Percentiles rank a stretch among this genome's conserved stretches.
phyloP scores from a whole-genome alignment of 2,888 invertebrate species.

The Cheilosia urbana region DNA sequence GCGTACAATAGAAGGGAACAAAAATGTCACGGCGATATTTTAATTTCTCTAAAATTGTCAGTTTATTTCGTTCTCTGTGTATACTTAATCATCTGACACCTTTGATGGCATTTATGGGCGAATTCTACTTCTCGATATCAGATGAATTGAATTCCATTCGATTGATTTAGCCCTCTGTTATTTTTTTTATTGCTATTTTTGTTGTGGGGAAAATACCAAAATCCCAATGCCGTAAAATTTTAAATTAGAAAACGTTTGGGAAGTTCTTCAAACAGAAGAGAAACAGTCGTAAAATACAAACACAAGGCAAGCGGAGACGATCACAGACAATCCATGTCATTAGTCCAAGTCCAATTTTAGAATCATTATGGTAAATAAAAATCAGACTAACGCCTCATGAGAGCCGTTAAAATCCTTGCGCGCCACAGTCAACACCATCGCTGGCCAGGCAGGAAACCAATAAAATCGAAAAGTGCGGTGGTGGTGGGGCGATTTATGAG shows the following conservation, averaged over 20 bases:
- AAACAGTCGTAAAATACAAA: conserved; percentile 9
- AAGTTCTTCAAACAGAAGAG: background rate
- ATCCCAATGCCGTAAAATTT: too few species aligned
- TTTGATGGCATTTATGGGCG: conserved; percentile 42
- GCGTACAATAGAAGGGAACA: background rate
- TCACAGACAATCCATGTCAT: conserved; percentile 8
- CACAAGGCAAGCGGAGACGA: background rate
- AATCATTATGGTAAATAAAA: conserved; percentile 41
- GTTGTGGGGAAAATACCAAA: too few species aligned
- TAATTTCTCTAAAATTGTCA: conserved; percentile 32
- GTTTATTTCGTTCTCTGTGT: background rate
- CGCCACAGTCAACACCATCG: background rate
- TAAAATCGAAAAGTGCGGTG: conserved; percentile 14
- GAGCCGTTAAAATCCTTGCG: conserved; percentile 40
- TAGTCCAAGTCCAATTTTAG: conserved; percentile 33
- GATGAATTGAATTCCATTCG: conserved; percentile 32
- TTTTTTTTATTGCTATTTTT: background rate
- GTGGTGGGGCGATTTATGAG: too few species aligned
- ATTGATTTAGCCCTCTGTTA: conserved; percentile 2
- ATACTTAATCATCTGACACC: conserved; percentile 19
- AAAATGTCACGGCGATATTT: conserved; percentile 42
- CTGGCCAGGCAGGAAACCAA: conserved; percentile 11
- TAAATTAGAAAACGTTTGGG: background rate
- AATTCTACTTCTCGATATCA: conserved; percentile 8
- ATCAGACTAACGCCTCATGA: conserved; percentile 44